A percentile compares a stretch with the other conserved stretches of the same genome.
Evolutionary conservation across 1,140 invertebrate genomes (phyloP).

Genomic region (Samia ricini): DNA sequence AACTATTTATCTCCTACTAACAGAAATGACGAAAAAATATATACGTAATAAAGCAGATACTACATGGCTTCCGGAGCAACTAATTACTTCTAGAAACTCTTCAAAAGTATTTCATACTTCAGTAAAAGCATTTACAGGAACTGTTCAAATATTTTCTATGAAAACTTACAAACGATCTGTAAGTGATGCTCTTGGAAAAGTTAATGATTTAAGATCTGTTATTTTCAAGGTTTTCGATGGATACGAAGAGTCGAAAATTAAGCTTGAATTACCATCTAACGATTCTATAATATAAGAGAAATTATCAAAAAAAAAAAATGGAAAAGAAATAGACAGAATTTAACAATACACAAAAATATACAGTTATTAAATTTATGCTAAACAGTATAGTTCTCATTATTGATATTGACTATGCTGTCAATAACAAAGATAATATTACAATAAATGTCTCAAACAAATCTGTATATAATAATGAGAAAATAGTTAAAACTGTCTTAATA

Average conservation of each 20-base stretch:
- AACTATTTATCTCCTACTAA: neutral
- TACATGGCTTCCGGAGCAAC: neutral
- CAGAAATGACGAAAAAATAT: neutral
- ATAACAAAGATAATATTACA: too few relatives aligned
- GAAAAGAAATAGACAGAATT: neutral
- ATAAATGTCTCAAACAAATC: too few relatives aligned
- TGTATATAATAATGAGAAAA: too few relatives aligned
- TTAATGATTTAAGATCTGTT: constrained; percentile 20
- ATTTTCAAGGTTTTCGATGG: constrained; percentile 31
- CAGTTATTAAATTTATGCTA: too few relatives aligned
- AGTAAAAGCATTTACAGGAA: neutral
- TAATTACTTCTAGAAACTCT: neutral
- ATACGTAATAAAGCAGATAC: neutral
- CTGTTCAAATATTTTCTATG: neutral
- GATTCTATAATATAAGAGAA: constrained; percentile 17
- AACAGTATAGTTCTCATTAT: too few relatives aligned
- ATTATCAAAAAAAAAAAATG: neutral
- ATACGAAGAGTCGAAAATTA: constrained; percentile 22
- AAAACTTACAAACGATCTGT: neutral
- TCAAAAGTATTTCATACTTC: neutral
- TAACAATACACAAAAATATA: neutral
- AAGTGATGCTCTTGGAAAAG: neutral
- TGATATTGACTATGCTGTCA: too few relatives aligned
- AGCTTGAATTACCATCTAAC: too few relatives aligned
- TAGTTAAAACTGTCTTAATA: too few relatives aligned